A percentile compares a stretch with the other conserved stretches of the same genome.
Evolutionary conservation across 2,888 invertebrate species (phyloP).

Genomic region (Cyaniris semiargus): DNA sequence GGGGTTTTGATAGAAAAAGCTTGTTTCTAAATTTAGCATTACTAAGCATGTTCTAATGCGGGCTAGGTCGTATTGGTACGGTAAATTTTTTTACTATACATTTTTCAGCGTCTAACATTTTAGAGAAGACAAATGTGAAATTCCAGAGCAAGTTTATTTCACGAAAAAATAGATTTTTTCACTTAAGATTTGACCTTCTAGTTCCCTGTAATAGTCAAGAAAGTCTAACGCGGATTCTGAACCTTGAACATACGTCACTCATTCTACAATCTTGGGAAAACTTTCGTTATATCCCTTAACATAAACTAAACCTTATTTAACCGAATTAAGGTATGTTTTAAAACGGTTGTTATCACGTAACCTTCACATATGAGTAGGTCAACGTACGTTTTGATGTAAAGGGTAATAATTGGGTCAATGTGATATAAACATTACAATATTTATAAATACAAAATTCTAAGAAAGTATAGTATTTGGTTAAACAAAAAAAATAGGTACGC

Average conservation of each 20-base stretch:
- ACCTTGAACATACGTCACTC: slow-evolving; percentile 16
- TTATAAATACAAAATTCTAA: not conserved
- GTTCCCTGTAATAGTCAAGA: not conserved
- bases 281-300: slow-evolving; percentile 2
- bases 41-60: too few species aligned
- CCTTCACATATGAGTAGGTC: slow-evolving; percentile 64
- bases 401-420: slow-evolving; percentile 44
- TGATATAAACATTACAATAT: slow-evolving; percentile 21
- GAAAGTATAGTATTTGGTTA: not conserved
- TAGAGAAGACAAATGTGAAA: too few species aligned
- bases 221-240: not conserved
- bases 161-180: not conserved
- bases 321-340: slow-evolving; percentile 44
- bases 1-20: too few species aligned
- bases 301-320: slow-evolving; percentile 42
- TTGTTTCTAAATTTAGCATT: too few species aligned
- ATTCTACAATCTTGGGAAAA: slow-evolving; percentile 2
- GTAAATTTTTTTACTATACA: too few species aligned
- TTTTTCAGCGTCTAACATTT: too few species aligned
- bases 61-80: too few species aligned
- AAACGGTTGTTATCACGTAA: slow-evolving; percentile 47
- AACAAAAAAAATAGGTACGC: not conserved
- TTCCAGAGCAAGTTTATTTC: too few species aligned
- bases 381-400: slow-evolving; percentile 52
- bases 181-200: not conserved